A percentile compares a stretch with the other conserved stretches of the same genome.
Evolutionary conservation across 2,797 vertebrate genomes (phyloP).

Genomic region (Notamacropus eugenii): DNA sequence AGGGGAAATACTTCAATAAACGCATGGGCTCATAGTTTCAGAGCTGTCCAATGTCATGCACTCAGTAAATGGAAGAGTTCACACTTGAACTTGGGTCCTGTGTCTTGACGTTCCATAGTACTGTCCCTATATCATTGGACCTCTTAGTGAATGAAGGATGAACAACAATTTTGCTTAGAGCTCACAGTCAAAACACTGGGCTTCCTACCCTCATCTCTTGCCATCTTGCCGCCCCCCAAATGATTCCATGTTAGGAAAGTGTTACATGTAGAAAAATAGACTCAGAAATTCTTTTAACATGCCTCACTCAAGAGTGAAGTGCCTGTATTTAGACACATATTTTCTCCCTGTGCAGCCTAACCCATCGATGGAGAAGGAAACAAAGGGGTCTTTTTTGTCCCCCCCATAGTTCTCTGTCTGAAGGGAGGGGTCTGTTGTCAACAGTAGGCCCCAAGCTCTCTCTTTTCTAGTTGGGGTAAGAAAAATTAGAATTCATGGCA

Average conservation of each 20-base stretch:
- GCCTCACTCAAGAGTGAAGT: neutral
- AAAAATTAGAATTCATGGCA: neutral
- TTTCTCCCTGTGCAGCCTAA: neutral
- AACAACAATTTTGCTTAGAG: neutral
- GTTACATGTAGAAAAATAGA: neutral
- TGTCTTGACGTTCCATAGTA: neutral
- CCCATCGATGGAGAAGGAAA: neutral
- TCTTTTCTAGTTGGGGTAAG: neutral
- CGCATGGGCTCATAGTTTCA: neutral
- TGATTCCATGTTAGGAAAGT: neutral
- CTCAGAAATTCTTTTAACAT: neutral
- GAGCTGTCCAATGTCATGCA: neutral
- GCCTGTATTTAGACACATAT: neutral
- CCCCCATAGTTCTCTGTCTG: neutral
- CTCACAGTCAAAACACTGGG: neutral
- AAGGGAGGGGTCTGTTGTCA: neutral
- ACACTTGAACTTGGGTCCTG: neutral
- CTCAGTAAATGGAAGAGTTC: neutral
- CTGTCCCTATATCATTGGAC: neutral
- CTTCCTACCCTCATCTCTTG: neutral
- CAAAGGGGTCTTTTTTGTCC: neutral
- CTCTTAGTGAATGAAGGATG: neutral
- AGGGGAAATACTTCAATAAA: neutral
- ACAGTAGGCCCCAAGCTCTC: neutral
- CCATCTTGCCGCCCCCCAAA: rapidly evolving